phyloP scores from a whole-genome alignment of 2,113 vertebrate species.

The Callospermophilus lateralis region DNA sequence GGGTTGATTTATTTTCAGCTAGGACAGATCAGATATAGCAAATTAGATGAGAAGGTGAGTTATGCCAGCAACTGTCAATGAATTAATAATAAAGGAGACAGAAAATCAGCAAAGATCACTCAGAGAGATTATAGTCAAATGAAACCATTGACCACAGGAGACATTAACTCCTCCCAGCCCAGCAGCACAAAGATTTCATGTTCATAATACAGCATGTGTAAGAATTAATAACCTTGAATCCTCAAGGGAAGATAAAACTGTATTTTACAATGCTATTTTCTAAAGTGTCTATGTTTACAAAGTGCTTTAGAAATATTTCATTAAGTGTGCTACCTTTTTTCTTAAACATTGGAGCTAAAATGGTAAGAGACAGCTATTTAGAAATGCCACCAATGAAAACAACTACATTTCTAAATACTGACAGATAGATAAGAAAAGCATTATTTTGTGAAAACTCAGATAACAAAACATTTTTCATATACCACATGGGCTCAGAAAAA shows the following conservation, averaged over 20 bases:
- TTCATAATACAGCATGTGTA: background rate
- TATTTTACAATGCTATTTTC: slow-evolving; percentile 23
- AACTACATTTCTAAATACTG: too few relatives aligned
- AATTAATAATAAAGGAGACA: background rate
- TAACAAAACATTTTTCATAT: too few relatives aligned
- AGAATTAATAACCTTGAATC: background rate
- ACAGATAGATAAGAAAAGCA: too few relatives aligned
- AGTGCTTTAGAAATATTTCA: too few relatives aligned
- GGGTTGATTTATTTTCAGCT: background rate
- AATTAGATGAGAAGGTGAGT: background rate
- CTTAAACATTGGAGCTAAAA: too few relatives aligned
- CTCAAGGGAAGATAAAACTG: background rate
- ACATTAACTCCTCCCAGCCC: background rate
- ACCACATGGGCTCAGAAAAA: too few relatives aligned
- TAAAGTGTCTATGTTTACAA: too few relatives aligned
- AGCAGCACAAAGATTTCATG: background rate
- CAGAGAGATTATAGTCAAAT: background rate
- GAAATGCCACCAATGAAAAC: too few relatives aligned
- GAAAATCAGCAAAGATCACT: background rate
- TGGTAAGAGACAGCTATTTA: too few relatives aligned
- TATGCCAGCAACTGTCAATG: background rate
- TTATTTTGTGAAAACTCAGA: too few relatives aligned
- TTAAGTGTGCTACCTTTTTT: too few relatives aligned
- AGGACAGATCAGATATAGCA: background rate
- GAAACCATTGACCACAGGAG: background rate